A percentile compares a stretch with the other conserved stretches of the same genome.
phyloP scores from a whole-genome alignment of 2,888 invertebrate genomes.

The Phalera bucephala region DNA sequence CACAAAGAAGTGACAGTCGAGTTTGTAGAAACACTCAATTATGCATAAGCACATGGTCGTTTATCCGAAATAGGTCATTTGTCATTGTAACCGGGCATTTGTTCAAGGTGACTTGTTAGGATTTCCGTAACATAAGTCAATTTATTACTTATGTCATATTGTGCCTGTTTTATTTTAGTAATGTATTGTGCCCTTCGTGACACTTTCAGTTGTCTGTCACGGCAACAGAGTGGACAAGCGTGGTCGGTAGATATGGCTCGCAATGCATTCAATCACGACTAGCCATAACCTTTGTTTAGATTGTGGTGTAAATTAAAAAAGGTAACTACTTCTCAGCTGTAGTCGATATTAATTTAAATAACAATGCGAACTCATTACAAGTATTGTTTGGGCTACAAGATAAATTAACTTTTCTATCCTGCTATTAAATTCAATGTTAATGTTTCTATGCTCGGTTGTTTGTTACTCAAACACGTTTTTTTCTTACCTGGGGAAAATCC shows the following conservation, averaged over 20 bases:
- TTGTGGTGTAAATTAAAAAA: conserved; percentile 32
- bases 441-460: too few species aligned
- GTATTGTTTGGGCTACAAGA: too few species aligned
- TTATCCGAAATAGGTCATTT: conserved; percentile 45
- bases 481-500: too few species aligned
- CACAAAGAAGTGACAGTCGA: conserved; percentile 29
- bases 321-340: too few species aligned
- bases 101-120: conserved; percentile 45
- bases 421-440: conserved; percentile 13
- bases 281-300: conserved; percentile 20
- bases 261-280: conserved; percentile 56
- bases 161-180: conserved; percentile 26
- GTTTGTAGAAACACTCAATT: conserved; percentile 39
- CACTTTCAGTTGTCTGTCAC: conserved; percentile 49
- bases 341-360: background rate
- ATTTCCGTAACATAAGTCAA: conserved; percentile 48
- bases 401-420: conserved; percentile 9
- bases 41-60: conserved; percentile 17
- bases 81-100: conserved; percentile 46
- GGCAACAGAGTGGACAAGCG: conserved; percentile 40
- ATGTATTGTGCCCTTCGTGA: conserved; percentile 46
- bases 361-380: conserved; percentile 1
- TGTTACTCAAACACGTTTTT: too few species aligned
- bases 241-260: conserved; percentile 49
- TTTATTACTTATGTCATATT: conserved; percentile 44